A percentile compares a stretch with the other conserved stretches of the same genome.
phyloP scores from a whole-genome alignment of 2,797 vertebrate genomes.

The Etheostoma nigrum region DNA sequence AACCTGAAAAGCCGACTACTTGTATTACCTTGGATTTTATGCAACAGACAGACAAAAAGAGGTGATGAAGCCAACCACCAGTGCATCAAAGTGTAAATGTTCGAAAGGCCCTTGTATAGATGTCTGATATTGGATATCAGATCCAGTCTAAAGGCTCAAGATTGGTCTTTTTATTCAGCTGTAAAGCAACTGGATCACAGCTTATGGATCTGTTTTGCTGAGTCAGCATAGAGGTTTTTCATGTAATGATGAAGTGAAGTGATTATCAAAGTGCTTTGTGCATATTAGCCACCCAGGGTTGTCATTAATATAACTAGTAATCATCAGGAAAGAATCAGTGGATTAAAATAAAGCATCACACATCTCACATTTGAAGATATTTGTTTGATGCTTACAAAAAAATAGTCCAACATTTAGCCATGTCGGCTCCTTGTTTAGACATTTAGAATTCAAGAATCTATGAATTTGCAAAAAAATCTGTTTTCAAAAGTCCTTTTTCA shows the following conservation, averaged over 20 bases:
- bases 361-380: not conserved
- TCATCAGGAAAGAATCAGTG: not conserved
- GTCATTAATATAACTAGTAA: not conserved
- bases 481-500: not conserved
- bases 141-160: constrained; percentile 22
- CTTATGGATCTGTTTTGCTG: not conserved
- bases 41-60: constrained; percentile 1
- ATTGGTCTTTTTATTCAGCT: constrained; percentile 9
- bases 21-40: constrained; percentile 11
- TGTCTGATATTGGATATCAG: constrained; percentile 20
- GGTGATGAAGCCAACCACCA: constrained; percentile 7
- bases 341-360: not conserved
- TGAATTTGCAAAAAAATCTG: not conserved
- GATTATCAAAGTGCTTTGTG: constrained; percentile 4
- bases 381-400: not conserved
- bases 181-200: constrained; percentile 13
- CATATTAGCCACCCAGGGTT: not conserved
- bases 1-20: not conserved
- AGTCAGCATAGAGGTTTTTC: not conserved
- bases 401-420: not conserved
- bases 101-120: constrained; percentile 20
- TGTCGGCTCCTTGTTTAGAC: not conserved
- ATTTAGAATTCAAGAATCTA: not conserved
- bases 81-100: constrained; percentile 24
- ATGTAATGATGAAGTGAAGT: constrained; percentile 4